Percentiles rank a stretch among this genome's conserved stretches.
Evolutionary conservation across 2,797 vertebrate genomes (phyloP).

Genomic region (Sphenodon punctatus): DNA sequence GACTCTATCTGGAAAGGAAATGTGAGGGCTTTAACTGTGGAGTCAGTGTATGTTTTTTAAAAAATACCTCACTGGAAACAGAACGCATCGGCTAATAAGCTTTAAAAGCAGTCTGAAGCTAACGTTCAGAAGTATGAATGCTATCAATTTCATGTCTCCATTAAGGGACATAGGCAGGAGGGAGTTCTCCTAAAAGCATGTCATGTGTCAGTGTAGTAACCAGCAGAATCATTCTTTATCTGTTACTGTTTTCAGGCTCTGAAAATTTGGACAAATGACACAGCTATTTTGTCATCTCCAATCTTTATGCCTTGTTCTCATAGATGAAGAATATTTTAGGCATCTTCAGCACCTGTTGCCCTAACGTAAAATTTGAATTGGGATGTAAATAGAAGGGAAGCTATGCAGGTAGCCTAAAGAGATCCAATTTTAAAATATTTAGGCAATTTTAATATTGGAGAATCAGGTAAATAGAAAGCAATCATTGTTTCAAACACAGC

Average conservation of each 20-base stretch:
- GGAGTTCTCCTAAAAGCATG: background rate
- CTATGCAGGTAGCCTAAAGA: no score
- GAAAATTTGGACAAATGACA: background rate
- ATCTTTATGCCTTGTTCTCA: background rate
- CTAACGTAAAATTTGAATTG: background rate
- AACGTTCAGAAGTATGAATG: background rate
- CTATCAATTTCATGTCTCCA: background rate
- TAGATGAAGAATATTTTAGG: background rate
- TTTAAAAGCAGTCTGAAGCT: background rate
- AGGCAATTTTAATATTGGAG: background rate
- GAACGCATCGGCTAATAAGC: no score
- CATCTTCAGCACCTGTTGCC: accelerated
- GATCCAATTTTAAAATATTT: background rate
- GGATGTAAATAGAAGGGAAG: background rate
- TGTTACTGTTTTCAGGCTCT: background rate
- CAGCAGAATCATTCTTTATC: background rate
- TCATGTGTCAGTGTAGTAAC: background rate
- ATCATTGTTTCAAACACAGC: background rate
- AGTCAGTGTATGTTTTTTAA: background rate
- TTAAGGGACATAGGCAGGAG: background rate
- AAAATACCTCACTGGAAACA: background rate
- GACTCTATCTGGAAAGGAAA: accelerated
- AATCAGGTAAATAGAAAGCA: background rate
- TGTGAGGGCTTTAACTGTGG: background rate
- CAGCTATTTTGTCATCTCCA: background rate